phyloP scores from a whole-genome alignment of 1,140 invertebrate species.

The Spodoptera frugiperda region DNA sequence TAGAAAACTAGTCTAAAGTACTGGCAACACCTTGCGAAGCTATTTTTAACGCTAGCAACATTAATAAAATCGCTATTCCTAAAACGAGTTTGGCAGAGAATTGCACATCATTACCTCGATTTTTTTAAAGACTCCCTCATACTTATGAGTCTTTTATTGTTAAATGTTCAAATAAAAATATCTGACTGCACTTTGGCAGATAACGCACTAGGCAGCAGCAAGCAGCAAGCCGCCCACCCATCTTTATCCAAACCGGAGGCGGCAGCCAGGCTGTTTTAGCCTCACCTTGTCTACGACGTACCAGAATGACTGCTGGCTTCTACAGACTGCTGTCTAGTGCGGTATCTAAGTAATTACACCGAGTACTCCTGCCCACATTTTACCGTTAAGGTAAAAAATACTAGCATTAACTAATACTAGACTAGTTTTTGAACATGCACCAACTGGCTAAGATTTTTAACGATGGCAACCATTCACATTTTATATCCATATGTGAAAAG shows the following conservation, averaged over 20 bases:
- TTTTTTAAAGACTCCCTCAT: too few relatives aligned
- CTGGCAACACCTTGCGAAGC: conserved; percentile 21
- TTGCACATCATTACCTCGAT: not conserved
- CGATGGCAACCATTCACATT: conserved; percentile 31
- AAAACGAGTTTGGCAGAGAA: conserved; percentile 25
- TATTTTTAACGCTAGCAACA: conserved; percentile 13
- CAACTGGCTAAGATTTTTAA: conserved; percentile 19
- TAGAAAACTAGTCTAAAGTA: conserved; percentile 38
- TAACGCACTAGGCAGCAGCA: conserved; percentile 40
- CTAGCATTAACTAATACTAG: conserved; percentile 20
- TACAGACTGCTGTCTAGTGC: conserved; percentile 38
- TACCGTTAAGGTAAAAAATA: conserved; percentile 36
- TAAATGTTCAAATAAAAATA: conserved; percentile 39
- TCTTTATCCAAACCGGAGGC: conserved; percentile 32
- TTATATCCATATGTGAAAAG: not conserved
- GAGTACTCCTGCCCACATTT: conserved; percentile 19
- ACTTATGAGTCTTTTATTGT: not conserved
- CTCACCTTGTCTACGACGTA: not conserved
- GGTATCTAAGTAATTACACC: conserved; percentile 32
- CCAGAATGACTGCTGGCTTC: conserved; percentile 11
- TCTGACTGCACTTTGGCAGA: conserved; percentile 41
- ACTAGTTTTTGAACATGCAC: conserved; percentile 24
- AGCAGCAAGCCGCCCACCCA: conserved; percentile 36
- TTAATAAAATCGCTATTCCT: conserved; percentile 13
- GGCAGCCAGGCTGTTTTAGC: conserved; percentile 33